Conservation (phyloP, 2,113 vertebrate genomes). For the Sander vitreus region DNA sequence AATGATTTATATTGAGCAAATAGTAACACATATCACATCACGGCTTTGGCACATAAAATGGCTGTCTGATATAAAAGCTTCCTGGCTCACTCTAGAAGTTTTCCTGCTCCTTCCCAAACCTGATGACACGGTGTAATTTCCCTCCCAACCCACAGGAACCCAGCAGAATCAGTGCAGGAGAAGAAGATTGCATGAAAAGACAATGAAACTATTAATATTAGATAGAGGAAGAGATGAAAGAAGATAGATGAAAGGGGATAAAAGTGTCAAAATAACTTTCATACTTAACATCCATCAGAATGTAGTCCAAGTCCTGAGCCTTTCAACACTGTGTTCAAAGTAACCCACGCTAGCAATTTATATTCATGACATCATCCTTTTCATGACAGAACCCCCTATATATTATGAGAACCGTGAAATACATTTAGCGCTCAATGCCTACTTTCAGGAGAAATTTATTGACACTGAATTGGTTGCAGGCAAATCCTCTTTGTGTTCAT, state of each 20-base stretch:
- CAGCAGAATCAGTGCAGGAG: not conserved
- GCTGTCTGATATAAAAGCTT: not conserved
- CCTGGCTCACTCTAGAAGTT: not conserved
- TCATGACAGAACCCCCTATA: conserved; percentile 18
- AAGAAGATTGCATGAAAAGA: conserved; percentile 13
- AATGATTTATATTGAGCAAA: not conserved
- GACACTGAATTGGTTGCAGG: conserved; percentile 54
- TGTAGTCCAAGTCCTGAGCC: not conserved
- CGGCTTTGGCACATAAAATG: not conserved
- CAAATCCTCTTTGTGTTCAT: not conserved
- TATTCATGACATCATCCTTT: conserved; percentile 53
- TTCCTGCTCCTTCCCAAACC: not conserved
- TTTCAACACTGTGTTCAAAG: conserved; percentile 47
- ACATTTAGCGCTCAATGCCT: conserved; percentile 9
- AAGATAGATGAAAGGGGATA: conserved; percentile 37
- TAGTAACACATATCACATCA: not conserved
- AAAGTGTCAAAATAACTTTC: conserved; percentile 27
- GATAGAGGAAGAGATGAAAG: conserved; percentile 24
- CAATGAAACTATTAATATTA: conserved; percentile 39
- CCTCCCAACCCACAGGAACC: not conserved
- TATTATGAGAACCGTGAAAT: conserved; percentile 46
- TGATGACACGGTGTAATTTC: not conserved
- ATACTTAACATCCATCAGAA: conserved; percentile 6
- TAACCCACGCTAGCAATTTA: conserved; percentile 36
- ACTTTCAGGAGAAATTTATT: conserved; percentile 26